Evolutionary conservation across 37 sponge, comb jelly and placozoan species (phyloP), one percentile per base, ranked within the genome.

Genomic region (Geodia barretti): DNA sequence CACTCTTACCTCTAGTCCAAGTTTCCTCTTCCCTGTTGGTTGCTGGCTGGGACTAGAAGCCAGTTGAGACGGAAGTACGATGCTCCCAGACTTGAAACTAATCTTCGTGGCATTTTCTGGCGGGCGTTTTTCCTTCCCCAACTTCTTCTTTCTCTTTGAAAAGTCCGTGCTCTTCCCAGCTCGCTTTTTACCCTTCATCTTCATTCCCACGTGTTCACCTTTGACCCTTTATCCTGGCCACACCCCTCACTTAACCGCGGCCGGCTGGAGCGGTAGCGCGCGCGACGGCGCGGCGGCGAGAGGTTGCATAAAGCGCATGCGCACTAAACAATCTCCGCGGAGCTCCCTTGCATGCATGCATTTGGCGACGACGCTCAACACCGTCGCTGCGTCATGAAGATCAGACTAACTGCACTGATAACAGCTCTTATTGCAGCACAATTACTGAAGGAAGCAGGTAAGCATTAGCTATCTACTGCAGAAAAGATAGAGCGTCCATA

Each of bases 81-180:
- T 41, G 2, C 40, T 61, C 36, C 80, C 62, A 5, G 87, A 70
- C 69, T 72, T 88, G 63, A 92, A 92, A 37, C 60, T 81, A 2
- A 69, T 58, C 3, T 70, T 30, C 4, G 88, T 88, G 0, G 79
- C 88, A 77, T 92, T 92, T 1, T 84, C 88, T 20, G 88, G 60
- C 38, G 77, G 30, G 21, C 60, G 67, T 73, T 85, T 86, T 20
- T 65, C 76, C 34, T 92, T 92, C 31, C 92, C 92, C 0, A 92
- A 73, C 59, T 92, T 92, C 19, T 25, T 40, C 79, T 84, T 92
- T 68, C 76, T 92, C 68, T 70, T 84, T 21, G 41, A 28, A 35
- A 92, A 92, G 68, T 84, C 87, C 4, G 36, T 29, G 33, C 74
- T 24, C 25, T 39, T 39, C 4, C 47, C 39, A 14, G 54, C 7